phyloP scores from a whole-genome alignment of 2,888 invertebrate genomes.

The Periphyllus acericola region DNA sequence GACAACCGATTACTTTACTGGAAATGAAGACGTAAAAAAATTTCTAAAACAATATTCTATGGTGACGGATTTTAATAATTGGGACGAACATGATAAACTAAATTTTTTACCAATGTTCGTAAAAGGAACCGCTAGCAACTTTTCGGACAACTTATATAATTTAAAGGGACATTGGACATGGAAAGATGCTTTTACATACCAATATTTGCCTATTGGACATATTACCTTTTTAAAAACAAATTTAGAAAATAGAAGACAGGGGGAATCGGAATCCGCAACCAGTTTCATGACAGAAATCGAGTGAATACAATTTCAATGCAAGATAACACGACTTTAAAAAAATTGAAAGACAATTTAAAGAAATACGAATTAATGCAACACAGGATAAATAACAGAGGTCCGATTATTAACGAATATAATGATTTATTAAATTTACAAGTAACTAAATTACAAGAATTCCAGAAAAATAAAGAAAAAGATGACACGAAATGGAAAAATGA shows the following conservation, averaged over 20 bases:
- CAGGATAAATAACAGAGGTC: conserved; percentile 19
- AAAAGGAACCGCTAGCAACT: not conserved
- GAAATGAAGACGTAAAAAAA: not conserved
- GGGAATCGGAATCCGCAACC: not conserved
- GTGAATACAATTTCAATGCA: conserved; percentile 1
- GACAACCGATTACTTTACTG: not conserved
- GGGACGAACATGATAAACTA: not conserved
- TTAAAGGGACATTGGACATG: not conserved
- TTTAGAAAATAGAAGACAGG: conserved; percentile 18
- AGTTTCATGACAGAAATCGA: conserved; percentile 9
- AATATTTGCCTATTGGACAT: not conserved
- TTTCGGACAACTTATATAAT: not conserved
- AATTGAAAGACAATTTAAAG: conserved; percentile 22
- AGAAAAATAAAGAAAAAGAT: conserved; percentile 10
- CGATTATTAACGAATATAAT: not conserved
- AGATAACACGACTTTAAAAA: conserved; percentile 2
- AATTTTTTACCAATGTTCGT: conserved; percentile 9
- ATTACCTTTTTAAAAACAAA: conserved; percentile 2
- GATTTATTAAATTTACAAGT: conserved; percentile 12
- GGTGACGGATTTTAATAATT: not conserved
- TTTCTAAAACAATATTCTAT: not conserved
- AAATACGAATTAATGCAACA: conserved; percentile 25
- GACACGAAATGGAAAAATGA: not conserved
- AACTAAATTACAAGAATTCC: not conserved
- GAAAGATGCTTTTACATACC: not conserved